Base-by-base conservation (phyloP, 2,113 vertebrate genomes). In the Xiphorhynchus elegans region DNA sequence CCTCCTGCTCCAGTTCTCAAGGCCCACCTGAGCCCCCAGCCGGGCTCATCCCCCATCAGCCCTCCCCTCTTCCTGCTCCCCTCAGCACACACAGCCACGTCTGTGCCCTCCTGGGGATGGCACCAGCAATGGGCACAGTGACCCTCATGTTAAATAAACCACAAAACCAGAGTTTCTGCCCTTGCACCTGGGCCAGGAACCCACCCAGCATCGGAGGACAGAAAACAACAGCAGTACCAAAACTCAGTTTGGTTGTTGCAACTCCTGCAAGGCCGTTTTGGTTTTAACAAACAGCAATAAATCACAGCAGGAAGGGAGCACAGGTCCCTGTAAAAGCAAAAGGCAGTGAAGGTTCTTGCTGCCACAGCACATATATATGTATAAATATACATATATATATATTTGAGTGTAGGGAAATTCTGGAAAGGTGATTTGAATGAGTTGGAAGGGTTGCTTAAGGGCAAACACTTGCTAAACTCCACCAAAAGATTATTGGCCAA, bases 281-380 rank as follows among this genome's bases (percentile, higher is more conserved):
- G 28, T 75, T 63, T 33, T 44, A 69, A 47, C 24, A 40, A 84
- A 42, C 4, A 3, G 19, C 20, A 23, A 44, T 70, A 79, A 78
- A 44, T 72, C 9, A 0, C 1, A 18, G 8, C 4, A 10, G 52
- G 60, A 44, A 84, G 68, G 0, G 1, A 66, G 55, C 3, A 0
- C 33, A 4, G 60, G 56, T 25, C 76, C 25, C 40, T 25, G 37
- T 2, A 16, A 64, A 39, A 69, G 40, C 33, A 14, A 9, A 31
- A 78, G 31, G 33, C 73, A 39, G 19, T 0, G 19, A 24, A 60
- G n/a, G 20, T 7, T 80, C 70, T 75, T n/a, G 17, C 8, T 59
- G 53, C 76, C 13, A 3, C 25, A 10, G 21, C 56, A 39, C 31
- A 15, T 3, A 4, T 0, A 10, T 2, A 18, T 9, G 13, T 15